A percentile compares a stretch with the other conserved stretches of the same genome.
Conservation (phyloP, 2,113 vertebrate genomes). For the Gallinago undulata region DNA sequence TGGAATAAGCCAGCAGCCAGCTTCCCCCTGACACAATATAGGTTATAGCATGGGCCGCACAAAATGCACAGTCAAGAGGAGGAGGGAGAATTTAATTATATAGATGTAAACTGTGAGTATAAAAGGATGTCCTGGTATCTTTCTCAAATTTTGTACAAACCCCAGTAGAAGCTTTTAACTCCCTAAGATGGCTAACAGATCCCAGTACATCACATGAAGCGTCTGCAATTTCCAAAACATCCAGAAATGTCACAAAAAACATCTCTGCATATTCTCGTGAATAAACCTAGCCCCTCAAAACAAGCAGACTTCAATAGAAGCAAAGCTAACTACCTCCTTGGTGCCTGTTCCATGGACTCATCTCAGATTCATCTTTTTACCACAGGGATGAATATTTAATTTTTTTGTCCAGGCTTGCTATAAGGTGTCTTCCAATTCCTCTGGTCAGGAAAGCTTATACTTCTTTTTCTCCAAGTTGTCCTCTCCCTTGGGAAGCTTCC, state of each 20-base stretch:
- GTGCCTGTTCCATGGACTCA: neutral
- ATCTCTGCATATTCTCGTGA: neutral
- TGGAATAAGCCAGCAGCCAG: neutral
- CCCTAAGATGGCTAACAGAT: neutral
- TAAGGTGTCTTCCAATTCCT: neutral
- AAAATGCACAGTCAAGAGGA: neutral
- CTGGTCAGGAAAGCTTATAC: neutral
- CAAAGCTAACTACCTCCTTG: neutral
- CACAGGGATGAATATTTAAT: neutral
- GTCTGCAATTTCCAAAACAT: neutral
- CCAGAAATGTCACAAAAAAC: neutral
- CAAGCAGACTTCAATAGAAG: neutral
- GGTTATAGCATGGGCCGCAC: neutral
- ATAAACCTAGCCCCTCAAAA: neutral
- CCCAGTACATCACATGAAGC: neutral
- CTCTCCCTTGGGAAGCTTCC: neutral
- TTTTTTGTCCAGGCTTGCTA: neutral
- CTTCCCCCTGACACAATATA: accelerated
- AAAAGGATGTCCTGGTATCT: neutral
- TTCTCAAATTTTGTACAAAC: neutral
- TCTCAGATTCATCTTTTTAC: neutral
- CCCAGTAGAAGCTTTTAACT: neutral
- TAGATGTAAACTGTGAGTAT: neutral
- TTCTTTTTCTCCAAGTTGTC: neutral
- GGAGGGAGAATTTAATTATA: neutral